Conservation (phyloP, 2,113 vertebrate species). For the Atlantisia rogersi region DNA sequence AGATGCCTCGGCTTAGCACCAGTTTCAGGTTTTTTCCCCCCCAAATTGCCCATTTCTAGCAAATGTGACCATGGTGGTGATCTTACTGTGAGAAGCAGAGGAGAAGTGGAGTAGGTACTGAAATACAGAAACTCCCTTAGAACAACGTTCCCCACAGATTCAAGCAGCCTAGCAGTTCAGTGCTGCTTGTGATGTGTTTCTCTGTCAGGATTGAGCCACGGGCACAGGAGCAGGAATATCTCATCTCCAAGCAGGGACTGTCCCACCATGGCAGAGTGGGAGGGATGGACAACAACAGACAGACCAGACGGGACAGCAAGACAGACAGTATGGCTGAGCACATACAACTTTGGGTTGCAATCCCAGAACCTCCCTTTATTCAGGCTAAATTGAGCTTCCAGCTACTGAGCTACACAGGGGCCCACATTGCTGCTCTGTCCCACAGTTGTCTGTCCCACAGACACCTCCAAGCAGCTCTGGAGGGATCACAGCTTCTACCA, state of each 20-base stretch:
- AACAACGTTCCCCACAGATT: background rate
- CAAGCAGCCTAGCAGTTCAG: background rate
- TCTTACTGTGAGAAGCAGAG: background rate
- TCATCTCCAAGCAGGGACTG: background rate
- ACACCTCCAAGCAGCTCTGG: background rate
- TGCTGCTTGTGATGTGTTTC: background rate
- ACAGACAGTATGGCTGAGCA: too few relatives aligned
- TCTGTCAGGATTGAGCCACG: fast-evolving
- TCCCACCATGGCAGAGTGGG: background rate
- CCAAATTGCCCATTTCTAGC: background rate
- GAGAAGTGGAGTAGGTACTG: background rate
- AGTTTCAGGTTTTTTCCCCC: background rate
- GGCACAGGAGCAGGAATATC: background rate
- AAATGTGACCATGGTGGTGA: background rate
- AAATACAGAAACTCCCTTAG: background rate
- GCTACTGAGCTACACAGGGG: background rate
- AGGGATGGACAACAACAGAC: too few relatives aligned
- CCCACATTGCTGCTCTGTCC: background rate
- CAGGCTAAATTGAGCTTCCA: background rate
- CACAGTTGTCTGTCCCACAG: background rate
- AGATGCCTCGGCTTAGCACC: background rate
- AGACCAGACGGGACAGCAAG: background rate
- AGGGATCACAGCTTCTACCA: background rate
- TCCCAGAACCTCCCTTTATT: background rate
- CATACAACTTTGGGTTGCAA: background rate